These are phyloP conservation scores for Mechanitis mazaeus DNA, from an alignment of 2,888 invertebrate species.

Conservation along the genomic window DNA sequence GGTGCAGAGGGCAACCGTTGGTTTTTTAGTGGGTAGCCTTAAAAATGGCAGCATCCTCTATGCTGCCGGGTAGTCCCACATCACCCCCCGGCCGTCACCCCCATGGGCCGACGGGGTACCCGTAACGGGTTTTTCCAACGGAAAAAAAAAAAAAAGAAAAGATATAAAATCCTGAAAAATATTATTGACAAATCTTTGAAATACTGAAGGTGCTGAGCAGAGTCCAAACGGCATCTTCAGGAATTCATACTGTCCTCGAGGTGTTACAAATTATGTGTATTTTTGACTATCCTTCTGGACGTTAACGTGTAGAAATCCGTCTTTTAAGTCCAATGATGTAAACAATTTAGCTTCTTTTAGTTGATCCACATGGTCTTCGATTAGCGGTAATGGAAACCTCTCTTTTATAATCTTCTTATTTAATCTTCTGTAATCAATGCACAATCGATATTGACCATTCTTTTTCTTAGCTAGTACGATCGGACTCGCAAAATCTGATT, in stretches of 20 bases:
- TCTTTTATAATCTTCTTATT: constrained; percentile 45
- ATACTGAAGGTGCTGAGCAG: too few species aligned
- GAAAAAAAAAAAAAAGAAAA: too few species aligned
- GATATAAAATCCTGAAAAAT: too few species aligned
- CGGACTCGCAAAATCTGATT: constrained; percentile 29
- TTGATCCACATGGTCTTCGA: constrained; percentile 48
- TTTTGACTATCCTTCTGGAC: constrained; percentile 34
- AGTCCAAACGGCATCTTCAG: constrained; percentile 18
- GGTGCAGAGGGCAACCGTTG: too few species aligned
- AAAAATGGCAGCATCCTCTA: too few species aligned
- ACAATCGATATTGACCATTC: constrained; percentile 31
- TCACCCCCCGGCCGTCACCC: too few species aligned
- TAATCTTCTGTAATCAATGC: constrained; percentile 47
- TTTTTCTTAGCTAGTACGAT: constrained; percentile 29
- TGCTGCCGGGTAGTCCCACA: too few species aligned
- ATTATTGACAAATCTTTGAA: too few species aligned
- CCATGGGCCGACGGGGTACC: too few species aligned
- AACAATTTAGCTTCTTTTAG: constrained; percentile 35
- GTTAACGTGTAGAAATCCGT: constrained; percentile 46
- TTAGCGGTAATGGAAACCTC: constrained; percentile 40
- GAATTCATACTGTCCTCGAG: constrained; percentile 48
- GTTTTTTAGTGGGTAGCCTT: too few species aligned
- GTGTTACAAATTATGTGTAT: constrained; percentile 47
- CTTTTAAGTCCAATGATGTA: constrained; percentile 37
- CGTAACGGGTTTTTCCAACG: too few species aligned